phyloP scores from a whole-genome alignment of 92 coral and sea anemone species.

The Plumapathes pennacea region DNA sequence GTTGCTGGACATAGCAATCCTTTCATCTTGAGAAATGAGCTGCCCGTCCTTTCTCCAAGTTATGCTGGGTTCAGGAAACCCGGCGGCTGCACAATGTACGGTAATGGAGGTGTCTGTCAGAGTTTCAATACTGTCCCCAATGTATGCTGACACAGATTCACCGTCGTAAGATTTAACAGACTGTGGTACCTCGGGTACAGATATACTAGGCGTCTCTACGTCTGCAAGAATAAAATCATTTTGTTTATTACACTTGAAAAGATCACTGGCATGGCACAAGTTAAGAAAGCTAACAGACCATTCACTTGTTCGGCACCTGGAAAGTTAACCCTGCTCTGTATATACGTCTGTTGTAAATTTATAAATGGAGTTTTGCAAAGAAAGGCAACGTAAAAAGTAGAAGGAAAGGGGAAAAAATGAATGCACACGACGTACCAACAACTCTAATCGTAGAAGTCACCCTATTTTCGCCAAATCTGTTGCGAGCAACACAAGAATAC shows the following conservation, averaged over 20 bases:
- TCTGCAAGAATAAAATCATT: too few relatives aligned
- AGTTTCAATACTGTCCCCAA: constrained; percentile 65
- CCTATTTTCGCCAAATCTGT: constrained; percentile 17
- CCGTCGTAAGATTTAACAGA: constrained; percentile 35
- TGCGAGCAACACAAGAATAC: constrained; percentile 11
- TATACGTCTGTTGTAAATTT: not conserved
- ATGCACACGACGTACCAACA: constrained; percentile 10
- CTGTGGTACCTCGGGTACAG: constrained; percentile 10
- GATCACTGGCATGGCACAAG: too few relatives aligned
- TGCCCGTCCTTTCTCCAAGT: constrained; percentile 63
- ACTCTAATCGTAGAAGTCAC: constrained; percentile 1
- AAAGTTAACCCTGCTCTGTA: not conserved
- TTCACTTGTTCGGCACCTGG: not conserved
- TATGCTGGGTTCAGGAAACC: constrained; percentile 67
- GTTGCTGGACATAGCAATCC: not conserved
- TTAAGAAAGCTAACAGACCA: too few relatives aligned
- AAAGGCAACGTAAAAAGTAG: too few relatives aligned
- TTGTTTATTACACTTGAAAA: too few relatives aligned
- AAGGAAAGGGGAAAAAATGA: too few relatives aligned
- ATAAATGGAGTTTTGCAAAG: not conserved
- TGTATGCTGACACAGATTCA: constrained; percentile 51
- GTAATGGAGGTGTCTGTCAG: constrained; percentile 46
- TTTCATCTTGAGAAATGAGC: constrained; percentile 2
- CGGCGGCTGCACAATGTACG: constrained; percentile 62
- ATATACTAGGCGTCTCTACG: too few relatives aligned